Evolutionary conservation across 2,113 vertebrate species (phyloP).

Genomic region (Tricholaema leucomelas): DNA sequence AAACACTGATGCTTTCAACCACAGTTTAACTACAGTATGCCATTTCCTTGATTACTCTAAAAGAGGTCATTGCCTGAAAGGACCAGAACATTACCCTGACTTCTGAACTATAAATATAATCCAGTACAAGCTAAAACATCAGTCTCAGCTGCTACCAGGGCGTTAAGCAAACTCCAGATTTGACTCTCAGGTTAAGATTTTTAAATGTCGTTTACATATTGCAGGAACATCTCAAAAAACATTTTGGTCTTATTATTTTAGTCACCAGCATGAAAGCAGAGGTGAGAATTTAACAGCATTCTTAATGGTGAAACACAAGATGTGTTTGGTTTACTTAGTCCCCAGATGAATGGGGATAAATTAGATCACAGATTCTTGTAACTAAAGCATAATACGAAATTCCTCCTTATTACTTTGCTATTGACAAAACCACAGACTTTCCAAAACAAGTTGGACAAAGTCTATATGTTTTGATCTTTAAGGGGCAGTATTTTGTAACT

Average conservation of each 20-base stretch:
- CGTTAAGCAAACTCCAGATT: neutral
- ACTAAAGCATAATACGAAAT: neutral
- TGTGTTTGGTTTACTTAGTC: neutral
- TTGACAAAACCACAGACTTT: neutral
- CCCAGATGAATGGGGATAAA: neutral
- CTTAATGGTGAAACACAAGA: neutral
- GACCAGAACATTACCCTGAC: neutral
- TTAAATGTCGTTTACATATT: neutral
- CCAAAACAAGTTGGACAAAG: neutral
- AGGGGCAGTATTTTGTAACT: neutral
- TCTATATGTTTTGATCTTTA: neutral
- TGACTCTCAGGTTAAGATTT: neutral
- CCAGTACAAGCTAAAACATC: neutral
- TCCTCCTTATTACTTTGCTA: neutral
- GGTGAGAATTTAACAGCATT: neutral
- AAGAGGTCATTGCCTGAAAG: neutral
- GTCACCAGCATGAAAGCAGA: neutral
- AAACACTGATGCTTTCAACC: neutral
- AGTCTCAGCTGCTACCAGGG: neutral
- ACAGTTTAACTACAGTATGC: neutral
- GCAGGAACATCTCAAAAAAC: neutral
- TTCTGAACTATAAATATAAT: neutral
- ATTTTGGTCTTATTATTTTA: neutral
- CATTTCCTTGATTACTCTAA: slow-evolving; percentile 5
- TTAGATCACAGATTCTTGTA: neutral